Evolutionary conservation across 2,888 invertebrate species (phyloP).

Genomic region (Vesta saturnalis): DNA sequence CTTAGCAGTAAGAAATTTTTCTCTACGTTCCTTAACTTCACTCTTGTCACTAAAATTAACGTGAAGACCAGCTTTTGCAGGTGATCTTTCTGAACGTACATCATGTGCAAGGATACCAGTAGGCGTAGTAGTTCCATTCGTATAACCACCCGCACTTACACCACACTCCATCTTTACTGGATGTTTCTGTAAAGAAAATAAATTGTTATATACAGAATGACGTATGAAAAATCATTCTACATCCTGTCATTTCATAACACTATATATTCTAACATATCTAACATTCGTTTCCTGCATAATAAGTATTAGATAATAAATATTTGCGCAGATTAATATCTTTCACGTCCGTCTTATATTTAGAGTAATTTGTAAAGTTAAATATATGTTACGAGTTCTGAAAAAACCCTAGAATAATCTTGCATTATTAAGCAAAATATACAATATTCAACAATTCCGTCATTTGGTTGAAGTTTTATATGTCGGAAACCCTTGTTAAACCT

Average conservation of each 20-base stretch:
- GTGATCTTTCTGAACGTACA: conserved; percentile 77
- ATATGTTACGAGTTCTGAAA: too few relatives aligned
- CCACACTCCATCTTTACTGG: conserved; percentile 66
- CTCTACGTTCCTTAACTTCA: conserved; percentile 91
- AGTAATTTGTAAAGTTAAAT: background rate
- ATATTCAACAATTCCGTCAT: background rate
- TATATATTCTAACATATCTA: background rate
- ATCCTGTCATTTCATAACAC: background rate
- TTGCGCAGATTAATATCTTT: background rate
- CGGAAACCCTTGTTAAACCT: background rate
- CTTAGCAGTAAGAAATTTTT: conserved; percentile 97
- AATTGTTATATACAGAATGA: background rate
- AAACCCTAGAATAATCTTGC: too few relatives aligned
- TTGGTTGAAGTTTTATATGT: background rate
- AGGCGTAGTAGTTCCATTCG: conserved; percentile 60
- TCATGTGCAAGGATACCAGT: conserved; percentile 61
- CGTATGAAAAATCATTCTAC: background rate
- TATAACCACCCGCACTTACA: conserved; percentile 61
- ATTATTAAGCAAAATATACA: too few relatives aligned
- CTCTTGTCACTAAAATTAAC: conserved; percentile 93
- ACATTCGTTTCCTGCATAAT: background rate
- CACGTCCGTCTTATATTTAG: background rate
- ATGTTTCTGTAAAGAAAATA: conserved; percentile 58
- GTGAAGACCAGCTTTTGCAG: conserved; percentile 83
- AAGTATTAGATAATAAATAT: background rate